Evolutionary conservation across 2,797 vertebrate genomes (phyloP).

Genomic region (Astyanax mexicanus): DNA sequence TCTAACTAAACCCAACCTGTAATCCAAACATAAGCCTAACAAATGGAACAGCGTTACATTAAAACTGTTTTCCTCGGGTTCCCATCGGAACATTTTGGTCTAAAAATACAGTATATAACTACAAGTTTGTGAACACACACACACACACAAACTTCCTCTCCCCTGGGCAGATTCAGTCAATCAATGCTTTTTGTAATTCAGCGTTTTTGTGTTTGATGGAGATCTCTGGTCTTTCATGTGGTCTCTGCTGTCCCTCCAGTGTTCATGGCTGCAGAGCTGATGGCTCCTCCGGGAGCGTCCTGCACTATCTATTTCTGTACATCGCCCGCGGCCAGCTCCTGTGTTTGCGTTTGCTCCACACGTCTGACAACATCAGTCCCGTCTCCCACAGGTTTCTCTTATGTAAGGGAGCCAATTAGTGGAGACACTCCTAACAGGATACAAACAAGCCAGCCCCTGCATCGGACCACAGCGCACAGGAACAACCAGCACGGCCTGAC

Average conservation of each 20-base stretch:
- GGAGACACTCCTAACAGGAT: slow-evolving; percentile 53
- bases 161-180: neutral
- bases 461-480: slow-evolving; percentile 28
- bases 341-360: slow-evolving; percentile 54
- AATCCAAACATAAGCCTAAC: too few relatives aligned
- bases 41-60: too few relatives aligned
- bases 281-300: slow-evolving; percentile 32
- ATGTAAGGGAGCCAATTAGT: slow-evolving; percentile 64
- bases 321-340: slow-evolving; percentile 29
- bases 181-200: slow-evolving; percentile 11
- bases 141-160: neutral
- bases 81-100: too few relatives aligned
- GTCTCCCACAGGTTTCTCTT: slow-evolving; percentile 63
- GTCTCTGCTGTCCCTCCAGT: slow-evolving; percentile 30
- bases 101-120: neutral
- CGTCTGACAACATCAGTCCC: slow-evolving; percentile 57
- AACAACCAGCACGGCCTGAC: slow-evolving; percentile 38
- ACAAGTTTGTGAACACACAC: neutral
- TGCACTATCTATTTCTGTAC: slow-evolving; percentile 51
- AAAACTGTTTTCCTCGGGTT: neutral
- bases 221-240: slow-evolving; percentile 39
- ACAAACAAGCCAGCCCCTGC: slow-evolving; percentile 40
- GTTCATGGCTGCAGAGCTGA: slow-evolving; percentile 39
- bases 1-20: too few relatives aligned
- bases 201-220: slow-evolving; percentile 31